Evolutionary conservation across 92 coral and sea anemone genomes (phyloP).

Genomic region (Anthopleura xanthogrammica): DNA sequence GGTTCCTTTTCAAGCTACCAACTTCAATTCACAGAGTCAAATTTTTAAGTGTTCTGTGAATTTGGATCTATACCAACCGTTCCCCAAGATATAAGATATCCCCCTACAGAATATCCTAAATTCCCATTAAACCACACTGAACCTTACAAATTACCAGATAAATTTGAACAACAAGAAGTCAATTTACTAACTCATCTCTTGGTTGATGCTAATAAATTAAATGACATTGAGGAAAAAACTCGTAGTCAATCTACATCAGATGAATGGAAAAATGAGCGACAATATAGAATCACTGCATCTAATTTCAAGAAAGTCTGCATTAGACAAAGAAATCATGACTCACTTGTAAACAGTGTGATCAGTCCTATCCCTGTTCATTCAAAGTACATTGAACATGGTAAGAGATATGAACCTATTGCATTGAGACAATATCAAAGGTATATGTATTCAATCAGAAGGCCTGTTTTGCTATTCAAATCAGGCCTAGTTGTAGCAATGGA

Average conservation of each 20-base stretch:
- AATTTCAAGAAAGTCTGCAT: constrained; percentile 30
- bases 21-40: constrained; percentile 41
- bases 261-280: constrained; percentile 44
- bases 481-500: constrained; percentile 41
- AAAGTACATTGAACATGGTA: constrained; percentile 47
- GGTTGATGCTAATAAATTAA: constrained; percentile 27
- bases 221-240: constrained; percentile 39
- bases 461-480: constrained; percentile 32
- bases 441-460: constrained; percentile 44
- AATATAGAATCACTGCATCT: constrained; percentile 35
- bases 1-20: constrained; percentile 42
- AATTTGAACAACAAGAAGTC: constrained; percentile 24
- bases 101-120: constrained; percentile 41
- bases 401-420: constrained; percentile 54
- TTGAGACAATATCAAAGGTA: constrained; percentile 44
- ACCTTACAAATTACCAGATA: constrained; percentile 25
- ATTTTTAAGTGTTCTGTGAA: constrained; percentile 35
- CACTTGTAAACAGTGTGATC: constrained; percentile 32
- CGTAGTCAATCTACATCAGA: constrained; percentile 24
- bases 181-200: constrained; percentile 19
- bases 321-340: constrained; percentile 43
- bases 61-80: constrained; percentile 25
- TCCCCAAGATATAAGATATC: constrained; percentile 21
- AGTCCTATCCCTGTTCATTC: constrained; percentile 30
- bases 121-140: constrained; percentile 23